These are phyloP conservation scores for Bradypodion ventrale DNA, from an alignment of 2,797 vertebrate species.

Conservation along the genomic window DNA sequence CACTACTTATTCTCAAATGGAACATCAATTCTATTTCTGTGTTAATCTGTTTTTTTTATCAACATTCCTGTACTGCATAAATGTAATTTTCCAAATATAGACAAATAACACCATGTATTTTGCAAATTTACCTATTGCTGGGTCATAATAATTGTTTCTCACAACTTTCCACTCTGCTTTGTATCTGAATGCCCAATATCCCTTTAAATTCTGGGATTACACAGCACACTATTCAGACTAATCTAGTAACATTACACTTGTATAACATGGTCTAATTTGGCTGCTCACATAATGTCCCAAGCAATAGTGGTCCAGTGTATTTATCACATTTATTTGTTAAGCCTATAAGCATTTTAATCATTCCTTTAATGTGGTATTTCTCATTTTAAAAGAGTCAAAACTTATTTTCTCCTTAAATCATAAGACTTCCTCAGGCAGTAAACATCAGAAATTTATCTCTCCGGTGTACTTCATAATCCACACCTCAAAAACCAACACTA, in stretches of 20 bases:
- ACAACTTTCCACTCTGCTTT: neutral
- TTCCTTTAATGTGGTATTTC: conserved; percentile 19
- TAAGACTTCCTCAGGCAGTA: conserved; percentile 3
- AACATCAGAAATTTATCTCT: conserved; percentile 2
- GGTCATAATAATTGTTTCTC: neutral
- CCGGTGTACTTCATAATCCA: neutral
- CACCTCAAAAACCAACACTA: neutral
- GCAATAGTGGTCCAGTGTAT: conserved; percentile 20
- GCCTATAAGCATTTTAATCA: conserved; percentile 25
- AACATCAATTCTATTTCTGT: neutral
- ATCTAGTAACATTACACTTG: conserved; percentile 23
- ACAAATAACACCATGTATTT: conserved; percentile 1
- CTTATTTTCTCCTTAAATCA: conserved; percentile 18
- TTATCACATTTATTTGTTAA: conserved; percentile 26
- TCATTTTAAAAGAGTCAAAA: neutral
- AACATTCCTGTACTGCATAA: neutral
- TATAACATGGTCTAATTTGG: conserved; percentile 29
- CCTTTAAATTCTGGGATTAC: neutral
- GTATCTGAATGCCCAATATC: neutral
- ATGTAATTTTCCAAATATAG: neutral
- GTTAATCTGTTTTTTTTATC: neutral
- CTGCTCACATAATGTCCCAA: conserved; percentile 1
- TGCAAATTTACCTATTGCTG: neutral
- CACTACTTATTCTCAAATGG: neutral
- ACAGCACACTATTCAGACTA: conserved; percentile 8